Evolutionary conservation across 2,888 invertebrate genomes (phyloP).

Genomic region (Tachina fera): DNA sequence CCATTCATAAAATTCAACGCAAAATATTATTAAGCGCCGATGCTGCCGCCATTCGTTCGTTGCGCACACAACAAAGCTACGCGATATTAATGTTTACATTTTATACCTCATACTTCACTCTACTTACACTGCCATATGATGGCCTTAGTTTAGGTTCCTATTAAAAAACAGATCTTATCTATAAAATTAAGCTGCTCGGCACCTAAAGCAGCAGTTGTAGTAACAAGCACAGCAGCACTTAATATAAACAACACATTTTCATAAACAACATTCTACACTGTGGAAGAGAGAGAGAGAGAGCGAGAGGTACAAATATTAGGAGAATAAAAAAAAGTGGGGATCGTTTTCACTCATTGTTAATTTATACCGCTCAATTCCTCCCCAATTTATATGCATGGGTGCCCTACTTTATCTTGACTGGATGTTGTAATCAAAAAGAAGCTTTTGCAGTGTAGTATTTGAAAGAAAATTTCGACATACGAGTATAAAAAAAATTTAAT

Average conservation of each 20-base stretch:
- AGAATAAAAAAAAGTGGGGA: constrained; percentile 25
- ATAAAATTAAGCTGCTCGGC: constrained; percentile 48
- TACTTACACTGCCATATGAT: neutral
- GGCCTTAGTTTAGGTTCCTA: constrained; percentile 26
- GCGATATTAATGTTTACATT: constrained; percentile 69
- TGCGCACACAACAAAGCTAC: constrained; percentile 44
- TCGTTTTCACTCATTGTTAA: constrained; percentile 21
- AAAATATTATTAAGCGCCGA: constrained; percentile 70
- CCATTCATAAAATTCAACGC: constrained; percentile 71
- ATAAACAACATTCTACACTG: constrained; percentile 41
- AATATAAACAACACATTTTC: constrained; percentile 56
- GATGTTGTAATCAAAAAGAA: neutral
- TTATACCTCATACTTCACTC: constrained; percentile 32
- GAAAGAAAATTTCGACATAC: neutral
- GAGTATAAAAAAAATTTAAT: too few species aligned
- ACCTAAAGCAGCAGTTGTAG: constrained; percentile 30
- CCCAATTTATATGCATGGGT: constrained; percentile 41
- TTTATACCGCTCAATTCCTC: constrained; percentile 47
- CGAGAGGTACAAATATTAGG: neutral
- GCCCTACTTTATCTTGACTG: constrained; percentile 17
- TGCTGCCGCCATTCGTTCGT: constrained; percentile 36
- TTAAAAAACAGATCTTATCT: constrained; percentile 61
- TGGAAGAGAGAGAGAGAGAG: constrained; percentile 17
- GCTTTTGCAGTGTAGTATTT: neutral
- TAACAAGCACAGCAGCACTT: constrained; percentile 44